A percentile compares a stretch with the other conserved stretches of the same genome.
phyloP scores from a whole-genome alignment of 2,113 vertebrate genomes.

The Chloropsis cyanopogon region DNA sequence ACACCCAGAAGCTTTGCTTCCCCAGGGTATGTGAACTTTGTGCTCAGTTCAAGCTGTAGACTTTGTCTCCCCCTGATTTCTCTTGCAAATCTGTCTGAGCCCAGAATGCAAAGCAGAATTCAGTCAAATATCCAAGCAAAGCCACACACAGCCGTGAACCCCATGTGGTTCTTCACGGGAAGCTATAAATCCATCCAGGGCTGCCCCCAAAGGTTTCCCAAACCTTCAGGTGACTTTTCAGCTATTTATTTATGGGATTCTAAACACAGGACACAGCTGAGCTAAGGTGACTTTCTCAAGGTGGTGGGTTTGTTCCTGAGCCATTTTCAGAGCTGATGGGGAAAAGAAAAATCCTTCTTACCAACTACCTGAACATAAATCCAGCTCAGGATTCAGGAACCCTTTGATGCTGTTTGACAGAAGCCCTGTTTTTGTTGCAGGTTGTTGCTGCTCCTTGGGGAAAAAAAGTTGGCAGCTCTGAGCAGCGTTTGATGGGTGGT shows the following conservation, averaged over 20 bases:
- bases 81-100: neutral
- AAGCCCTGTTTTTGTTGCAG: neutral
- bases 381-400: neutral
- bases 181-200: neutral
- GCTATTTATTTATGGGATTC: neutral
- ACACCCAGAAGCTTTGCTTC: neutral
- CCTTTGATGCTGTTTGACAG: neutral
- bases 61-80: neutral
- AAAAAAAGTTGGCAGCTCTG: neutral
- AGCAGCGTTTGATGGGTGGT: neutral
- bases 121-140: neutral
- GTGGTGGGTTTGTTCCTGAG: neutral
- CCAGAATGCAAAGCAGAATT: neutral
- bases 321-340: neutral
- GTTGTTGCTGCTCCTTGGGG: neutral
- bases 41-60: neutral
- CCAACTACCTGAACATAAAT: neutral
- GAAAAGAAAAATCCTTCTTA: neutral
- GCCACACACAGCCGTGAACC: neutral
- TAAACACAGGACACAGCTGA: neutral
- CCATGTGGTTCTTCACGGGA: neutral
- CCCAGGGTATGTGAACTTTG: neutral
- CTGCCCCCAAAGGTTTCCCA: neutral
- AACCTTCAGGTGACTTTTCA: neutral
- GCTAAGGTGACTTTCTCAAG: neutral